These are phyloP conservation scores for Charaxes varanes DNA, from an alignment of 1,140 invertebrate genomes.

Conservation along the genomic window DNA sequence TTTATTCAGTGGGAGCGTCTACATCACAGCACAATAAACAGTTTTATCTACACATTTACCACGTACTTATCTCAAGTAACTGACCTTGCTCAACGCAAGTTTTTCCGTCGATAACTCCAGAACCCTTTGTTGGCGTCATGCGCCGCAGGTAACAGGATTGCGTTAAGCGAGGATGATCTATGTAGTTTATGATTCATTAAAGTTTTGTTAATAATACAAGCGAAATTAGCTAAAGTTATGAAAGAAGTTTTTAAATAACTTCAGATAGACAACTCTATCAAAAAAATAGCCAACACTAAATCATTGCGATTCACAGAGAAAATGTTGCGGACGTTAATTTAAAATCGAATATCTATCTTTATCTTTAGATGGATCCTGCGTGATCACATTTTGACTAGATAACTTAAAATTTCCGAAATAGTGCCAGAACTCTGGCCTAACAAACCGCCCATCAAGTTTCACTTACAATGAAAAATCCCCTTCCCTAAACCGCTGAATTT, in stretches of 20 bases:
- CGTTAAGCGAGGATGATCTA: neutral
- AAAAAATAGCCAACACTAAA: no score
- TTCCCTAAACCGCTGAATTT: conserved; percentile 29
- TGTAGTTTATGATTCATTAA: conserved; percentile 3
- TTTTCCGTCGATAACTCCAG: conserved; percentile 24
- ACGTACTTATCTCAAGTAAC: conserved; percentile 22
- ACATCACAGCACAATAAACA: no score
- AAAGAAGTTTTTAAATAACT: no score
- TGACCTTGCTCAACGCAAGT: conserved; percentile 35
- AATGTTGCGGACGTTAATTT: no score
- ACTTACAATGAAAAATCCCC: conserved; percentile 29
- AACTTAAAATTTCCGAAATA: neutral
- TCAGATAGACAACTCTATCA: no score
- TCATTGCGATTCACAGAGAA: no score
- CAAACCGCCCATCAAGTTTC: conserved; percentile 21
- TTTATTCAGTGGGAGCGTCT: no score
- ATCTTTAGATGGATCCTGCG: no score
- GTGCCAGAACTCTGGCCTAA: neutral
- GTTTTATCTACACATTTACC: neutral
- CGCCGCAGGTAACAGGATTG: conserved; percentile 6
- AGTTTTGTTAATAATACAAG: neutral
- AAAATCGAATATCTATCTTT: no score
- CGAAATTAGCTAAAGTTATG: neutral
- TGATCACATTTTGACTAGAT: no score
- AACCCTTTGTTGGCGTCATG: conserved; percentile 26